Percentiles rank a stretch among this genome's conserved stretches.
These are phyloP conservation scores for Decapterus maruadsi DNA, from an alignment of 2,797 vertebrate genomes.

Conservation along the genomic window DNA sequence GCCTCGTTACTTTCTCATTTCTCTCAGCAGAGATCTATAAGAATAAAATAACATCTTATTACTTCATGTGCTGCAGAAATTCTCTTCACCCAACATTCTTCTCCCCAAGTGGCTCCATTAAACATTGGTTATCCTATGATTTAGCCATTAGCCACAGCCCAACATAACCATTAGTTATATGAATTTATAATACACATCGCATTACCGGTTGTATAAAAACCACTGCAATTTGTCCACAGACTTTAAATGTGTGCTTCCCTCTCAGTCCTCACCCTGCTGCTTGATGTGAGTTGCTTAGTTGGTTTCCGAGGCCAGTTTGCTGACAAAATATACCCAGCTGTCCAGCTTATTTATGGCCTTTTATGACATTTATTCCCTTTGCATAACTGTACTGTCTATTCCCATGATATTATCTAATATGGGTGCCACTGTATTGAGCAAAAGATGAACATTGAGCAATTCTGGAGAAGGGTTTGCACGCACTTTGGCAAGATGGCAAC, in stretches of 20 bases:
- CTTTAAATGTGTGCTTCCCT: slow-evolving; percentile 50
- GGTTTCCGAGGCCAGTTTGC: slow-evolving; percentile 32
- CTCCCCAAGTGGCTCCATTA: slow-evolving; percentile 63
- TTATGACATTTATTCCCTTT: slow-evolving; percentile 35
- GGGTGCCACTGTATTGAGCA: slow-evolving; percentile 32
- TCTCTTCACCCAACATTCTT: slow-evolving; percentile 64
- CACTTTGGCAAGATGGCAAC: slow-evolving; percentile 24
- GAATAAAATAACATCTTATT: slow-evolving; percentile 62
- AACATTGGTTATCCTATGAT: slow-evolving; percentile 68
- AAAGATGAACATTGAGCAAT: slow-evolving; percentile 32
- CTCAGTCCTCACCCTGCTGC: slow-evolving; percentile 17
- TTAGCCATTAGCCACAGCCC: slow-evolving; percentile 67
- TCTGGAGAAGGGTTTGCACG: background rate
- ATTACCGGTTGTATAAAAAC: slow-evolving; percentile 70
- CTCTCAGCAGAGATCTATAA: slow-evolving; percentile 35
- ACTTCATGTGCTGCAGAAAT: slow-evolving; percentile 49
- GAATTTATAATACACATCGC: slow-evolving; percentile 63
- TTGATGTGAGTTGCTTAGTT: slow-evolving; percentile 51
- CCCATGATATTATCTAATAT: slow-evolving; percentile 28
- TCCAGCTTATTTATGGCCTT: slow-evolving; percentile 44
- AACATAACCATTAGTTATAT: slow-evolving; percentile 67
- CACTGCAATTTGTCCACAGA: slow-evolving; percentile 67
- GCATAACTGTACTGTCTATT: slow-evolving; percentile 33
- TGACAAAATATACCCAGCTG: slow-evolving; percentile 39
- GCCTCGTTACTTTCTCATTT: slow-evolving; percentile 40